Percentiles rank a stretch among this genome's conserved stretches.
Conservation (phyloP, 2,888 invertebrate genomes). For the Sphecodes monilicornis region DNA sequence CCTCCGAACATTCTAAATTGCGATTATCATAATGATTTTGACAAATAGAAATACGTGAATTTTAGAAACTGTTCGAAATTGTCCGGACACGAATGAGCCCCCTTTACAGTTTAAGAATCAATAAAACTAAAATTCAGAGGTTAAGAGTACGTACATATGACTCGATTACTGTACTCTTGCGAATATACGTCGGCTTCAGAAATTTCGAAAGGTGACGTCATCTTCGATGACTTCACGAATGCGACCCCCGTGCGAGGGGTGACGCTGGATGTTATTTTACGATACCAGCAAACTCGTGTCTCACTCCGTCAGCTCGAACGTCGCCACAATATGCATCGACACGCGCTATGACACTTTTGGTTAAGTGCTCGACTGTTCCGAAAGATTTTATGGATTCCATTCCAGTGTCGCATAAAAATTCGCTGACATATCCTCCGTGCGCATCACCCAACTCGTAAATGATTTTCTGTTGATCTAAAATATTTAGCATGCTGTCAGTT, state of each 20-base stretch:
- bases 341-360: constrained; percentile 49
- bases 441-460: not conserved
- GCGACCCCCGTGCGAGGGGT: constrained; percentile 55
- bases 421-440: constrained; percentile 10
- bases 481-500: not conserved
- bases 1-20: too few relatives aligned
- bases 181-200: constrained; percentile 40
- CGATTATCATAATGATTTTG: not conserved
- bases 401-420: constrained; percentile 6
- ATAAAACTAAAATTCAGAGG: not conserved
- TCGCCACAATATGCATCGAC: constrained; percentile 62
- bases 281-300: constrained; percentile 52
- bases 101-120: not conserved
- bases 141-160: not conserved
- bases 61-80: not conserved
- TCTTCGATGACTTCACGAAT: constrained; percentile 70
- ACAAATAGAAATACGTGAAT: not conserved
- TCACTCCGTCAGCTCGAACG: constrained; percentile 41
- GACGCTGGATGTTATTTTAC: constrained; percentile 63
- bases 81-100: not conserved
- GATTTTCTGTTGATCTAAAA: not conserved
- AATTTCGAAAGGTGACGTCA: constrained; percentile 59
- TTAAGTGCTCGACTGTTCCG: constrained; percentile 20
- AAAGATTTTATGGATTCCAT: constrained; percentile 2
- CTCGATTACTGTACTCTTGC: not conserved